Conservation (phyloP, 2,888 invertebrate genomes). For the Perdita meconis region DNA sequence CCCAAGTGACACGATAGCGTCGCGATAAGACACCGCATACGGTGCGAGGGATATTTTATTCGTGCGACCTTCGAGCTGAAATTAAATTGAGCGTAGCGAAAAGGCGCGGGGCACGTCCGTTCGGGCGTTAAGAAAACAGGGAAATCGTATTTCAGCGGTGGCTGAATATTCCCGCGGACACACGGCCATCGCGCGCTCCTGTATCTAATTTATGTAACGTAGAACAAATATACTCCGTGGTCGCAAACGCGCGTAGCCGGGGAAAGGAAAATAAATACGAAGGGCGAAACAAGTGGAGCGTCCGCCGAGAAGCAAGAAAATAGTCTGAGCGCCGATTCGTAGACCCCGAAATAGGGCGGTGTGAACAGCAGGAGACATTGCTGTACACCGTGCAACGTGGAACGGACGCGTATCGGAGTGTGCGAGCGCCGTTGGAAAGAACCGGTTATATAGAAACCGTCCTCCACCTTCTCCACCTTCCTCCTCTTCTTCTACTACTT, state of each 20-base stretch:
- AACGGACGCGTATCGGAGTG: slow-evolving; percentile 59
- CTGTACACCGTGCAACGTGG: slow-evolving; percentile 49
- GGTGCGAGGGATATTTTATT: neutral
- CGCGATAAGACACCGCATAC: neutral
- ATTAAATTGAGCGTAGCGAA: slow-evolving; percentile 38
- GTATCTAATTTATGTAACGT: slow-evolving; percentile 55
- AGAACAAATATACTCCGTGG: slow-evolving; percentile 54
- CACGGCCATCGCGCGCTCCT: slow-evolving; percentile 42
- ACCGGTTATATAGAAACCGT: slow-evolving; percentile 79
- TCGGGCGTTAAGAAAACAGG: slow-evolving; percentile 50
- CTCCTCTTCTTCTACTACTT: slow-evolving; percentile 33
- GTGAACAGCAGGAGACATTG: slow-evolving; percentile 66
- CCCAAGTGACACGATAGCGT: neutral
- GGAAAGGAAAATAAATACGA: slow-evolving; percentile 58
- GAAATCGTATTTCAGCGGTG: slow-evolving; percentile 51
- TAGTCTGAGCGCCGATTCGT: slow-evolving; percentile 55
- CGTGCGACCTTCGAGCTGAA: slow-evolving; percentile 4
- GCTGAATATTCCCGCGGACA: slow-evolving; percentile 37
- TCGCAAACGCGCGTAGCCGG: slow-evolving; percentile 16
- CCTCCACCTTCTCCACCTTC: slow-evolving; percentile 62
- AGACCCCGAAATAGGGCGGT: slow-evolving; percentile 74
- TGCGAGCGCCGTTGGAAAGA: slow-evolving; percentile 70
- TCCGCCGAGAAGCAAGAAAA: slow-evolving; percentile 39
- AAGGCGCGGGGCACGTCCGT: slow-evolving; percentile 13
- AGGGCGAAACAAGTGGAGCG: slow-evolving; percentile 46